A percentile compares a stretch with the other conserved stretches of the same genome.
These are phyloP conservation scores for Triplophysa tibetana DNA, from an alignment of 2,113 vertebrate species.

Conservation along the genomic window DNA sequence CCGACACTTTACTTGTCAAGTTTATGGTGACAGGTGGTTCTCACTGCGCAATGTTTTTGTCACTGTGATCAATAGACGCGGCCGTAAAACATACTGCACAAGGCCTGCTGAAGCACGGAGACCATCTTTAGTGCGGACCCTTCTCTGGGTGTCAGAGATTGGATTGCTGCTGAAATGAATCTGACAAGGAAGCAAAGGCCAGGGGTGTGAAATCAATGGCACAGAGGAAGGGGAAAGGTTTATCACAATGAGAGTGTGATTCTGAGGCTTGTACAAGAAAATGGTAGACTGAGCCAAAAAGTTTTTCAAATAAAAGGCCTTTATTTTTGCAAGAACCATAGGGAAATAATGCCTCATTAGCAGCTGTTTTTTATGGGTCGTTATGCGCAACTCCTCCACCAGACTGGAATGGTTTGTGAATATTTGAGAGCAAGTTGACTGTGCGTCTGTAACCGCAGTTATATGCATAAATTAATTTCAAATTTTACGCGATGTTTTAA, in stretches of 20 bases:
- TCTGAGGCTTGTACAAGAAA: slow-evolving; percentile 19
- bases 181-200: slow-evolving; percentile 56
- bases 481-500: too few relatives aligned
- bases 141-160: slow-evolving; percentile 14
- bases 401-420: too few relatives aligned
- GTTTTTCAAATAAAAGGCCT: slow-evolving; percentile 46
- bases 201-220: slow-evolving; percentile 49
- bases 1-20: slow-evolving; percentile 21
- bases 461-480: too few relatives aligned
- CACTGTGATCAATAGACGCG: slow-evolving; percentile 30
- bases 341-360: too few relatives aligned
- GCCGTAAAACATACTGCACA: slow-evolving; percentile 33
- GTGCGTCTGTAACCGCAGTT: too few relatives aligned
- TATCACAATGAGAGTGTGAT: slow-evolving; percentile 48
- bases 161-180: slow-evolving; percentile 45
- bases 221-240: slow-evolving; percentile 51
- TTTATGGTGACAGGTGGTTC: slow-evolving; percentile 36
- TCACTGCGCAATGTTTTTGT: neutral
- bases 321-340: too few relatives aligned
- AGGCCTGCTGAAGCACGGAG: slow-evolving; percentile 30
- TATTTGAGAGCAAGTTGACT: too few relatives aligned
- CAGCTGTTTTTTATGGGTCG: too few relatives aligned
- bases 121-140: slow-evolving; percentile 21
- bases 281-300: slow-evolving; percentile 45
- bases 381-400: too few relatives aligned